A percentile compares a stretch with the other conserved stretches of the same genome.
Evolutionary conservation across 1,140 invertebrate species (phyloP).

Genomic region (Aphis gossypii): DNA sequence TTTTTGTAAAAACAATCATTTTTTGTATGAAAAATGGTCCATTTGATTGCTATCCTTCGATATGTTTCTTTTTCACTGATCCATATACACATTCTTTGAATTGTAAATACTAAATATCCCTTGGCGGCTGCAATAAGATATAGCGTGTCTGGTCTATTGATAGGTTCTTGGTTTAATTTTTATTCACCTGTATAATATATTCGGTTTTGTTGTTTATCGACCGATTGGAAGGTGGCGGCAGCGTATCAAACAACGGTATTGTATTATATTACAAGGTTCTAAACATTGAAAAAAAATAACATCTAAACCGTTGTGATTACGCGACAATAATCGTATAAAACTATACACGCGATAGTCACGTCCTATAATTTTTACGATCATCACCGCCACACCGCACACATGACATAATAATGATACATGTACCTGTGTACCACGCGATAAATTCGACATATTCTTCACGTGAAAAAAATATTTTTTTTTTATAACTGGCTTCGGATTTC

Average conservation of each 20-base stretch:
- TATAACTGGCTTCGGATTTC: neutral
- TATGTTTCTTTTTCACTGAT: neutral
- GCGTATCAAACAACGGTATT: slow-evolving; percentile 33
- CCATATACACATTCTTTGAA: neutral
- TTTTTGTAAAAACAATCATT: neutral
- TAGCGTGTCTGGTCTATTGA: neutral
- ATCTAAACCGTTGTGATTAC: neutral
- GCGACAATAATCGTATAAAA: slow-evolving; percentile 22
- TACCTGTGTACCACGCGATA: neutral
- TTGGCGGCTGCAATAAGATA: neutral
- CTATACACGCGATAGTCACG: slow-evolving; percentile 27
- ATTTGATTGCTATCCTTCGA: neutral
- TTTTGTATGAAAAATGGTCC: neutral
- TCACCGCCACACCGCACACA: neutral
- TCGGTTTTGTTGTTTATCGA: slow-evolving; percentile 12
- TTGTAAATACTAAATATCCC: neutral
- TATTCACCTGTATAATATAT: slow-evolving; percentile 10
- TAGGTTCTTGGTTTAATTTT: slow-evolving; percentile 7
- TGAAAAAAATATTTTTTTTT: neutral
- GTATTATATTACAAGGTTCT: slow-evolving; percentile 30
- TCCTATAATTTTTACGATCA: slow-evolving; percentile 18
- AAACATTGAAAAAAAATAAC: neutral
- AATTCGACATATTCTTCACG: neutral
- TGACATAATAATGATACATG: slow-evolving; percentile 1
- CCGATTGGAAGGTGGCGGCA: neutral